Percentiles rank a stretch among this genome's conserved stretches.
Evolutionary conservation across 2,888 invertebrate genomes (phyloP).

Genomic region (Acleris emargana): DNA sequence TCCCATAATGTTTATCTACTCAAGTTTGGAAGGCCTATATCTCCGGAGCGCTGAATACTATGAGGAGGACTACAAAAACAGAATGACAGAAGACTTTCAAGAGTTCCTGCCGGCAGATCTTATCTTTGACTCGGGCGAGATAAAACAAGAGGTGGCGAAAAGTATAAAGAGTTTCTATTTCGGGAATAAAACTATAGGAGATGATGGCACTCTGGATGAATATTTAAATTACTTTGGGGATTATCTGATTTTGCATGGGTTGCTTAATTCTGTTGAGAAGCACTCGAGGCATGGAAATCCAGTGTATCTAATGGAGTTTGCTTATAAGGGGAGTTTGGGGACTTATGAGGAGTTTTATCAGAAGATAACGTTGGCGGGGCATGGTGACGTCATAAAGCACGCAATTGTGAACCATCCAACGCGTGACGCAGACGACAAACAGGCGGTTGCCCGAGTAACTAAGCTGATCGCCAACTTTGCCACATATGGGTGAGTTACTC

Average conservation of each 20-base stretch:
- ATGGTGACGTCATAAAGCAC: constrained; percentile 49
- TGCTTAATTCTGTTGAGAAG: constrained; percentile 45
- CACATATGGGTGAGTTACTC: constrained; percentile 49
- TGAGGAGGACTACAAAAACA: constrained; percentile 44
- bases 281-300: constrained; percentile 41
- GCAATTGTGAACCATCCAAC: constrained; percentile 42
- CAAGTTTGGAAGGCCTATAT: constrained; percentile 48
- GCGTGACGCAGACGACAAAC: constrained; percentile 38
- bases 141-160: constrained; percentile 39
- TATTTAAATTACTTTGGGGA: constrained; percentile 53
- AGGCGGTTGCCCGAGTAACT: constrained; percentile 44
- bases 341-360: constrained; percentile 43
- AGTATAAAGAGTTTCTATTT: constrained; percentile 50
- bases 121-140: constrained; percentile 43
- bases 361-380: constrained; percentile 44
- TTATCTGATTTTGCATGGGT: constrained; percentile 42
- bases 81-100: constrained; percentile 47
- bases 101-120: constrained; percentile 53
- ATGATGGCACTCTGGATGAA: constrained; percentile 37
- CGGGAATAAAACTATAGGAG: constrained; percentile 43
- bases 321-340: constrained; percentile 48
- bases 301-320: constrained; percentile 53
- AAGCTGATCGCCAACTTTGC: constrained; percentile 48
- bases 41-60: constrained; percentile 47
- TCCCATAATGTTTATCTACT: constrained; percentile 48